Base-by-base conservation (phyloP, 2,797 vertebrate genomes). In the Staurois parvus region DNA sequence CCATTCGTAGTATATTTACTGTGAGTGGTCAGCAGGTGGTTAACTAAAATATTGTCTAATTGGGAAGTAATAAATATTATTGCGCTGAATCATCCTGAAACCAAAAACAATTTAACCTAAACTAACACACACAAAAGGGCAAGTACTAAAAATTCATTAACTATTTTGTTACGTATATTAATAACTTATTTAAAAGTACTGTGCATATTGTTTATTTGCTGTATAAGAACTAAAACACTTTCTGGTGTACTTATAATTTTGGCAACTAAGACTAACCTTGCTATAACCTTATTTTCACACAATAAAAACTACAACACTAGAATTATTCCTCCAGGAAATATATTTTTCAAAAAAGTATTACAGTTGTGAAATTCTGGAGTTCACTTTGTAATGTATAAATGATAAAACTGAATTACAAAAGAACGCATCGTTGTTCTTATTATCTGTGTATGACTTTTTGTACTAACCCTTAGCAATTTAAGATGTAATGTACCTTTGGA, bases 381-480 rank as follows among this genome's bases (percentile, higher is more conserved):
- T 85, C 17, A 62, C 26, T 76, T 76, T 76, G 21, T 48, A 72
- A 77, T 76, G 13, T 29, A 70, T 74, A 72, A 76, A 59, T 81
- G 79, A 52, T 76, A 76, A 52, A 81, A 67, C 11, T 37, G 45
- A 72, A 70, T 77, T 72, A 48, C 52, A 72, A 81, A 86, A 77
- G 66, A 80, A 86, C 52, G 40, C 42, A 81, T 64, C 9, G 72
- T 86, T 68, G 28, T 76, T 76, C 52, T 75, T 76, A 30, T 85
- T 85, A 67, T 85, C 45, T 76, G 42, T 73, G 11, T 69, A 19
- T 86, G 79, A 76, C 79, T 82, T 86, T 85, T 79, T 86, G 79
- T 66, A 48, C 72, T 86, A 81, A 77, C 79, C 84, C 66, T 48
- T 76, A 77, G 73, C 64, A 86, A 72, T 86, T 76, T 64, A 72